phyloP scores from a whole-genome alignment of 1,140 invertebrate species.

The Contarinia nasturtii region DNA sequence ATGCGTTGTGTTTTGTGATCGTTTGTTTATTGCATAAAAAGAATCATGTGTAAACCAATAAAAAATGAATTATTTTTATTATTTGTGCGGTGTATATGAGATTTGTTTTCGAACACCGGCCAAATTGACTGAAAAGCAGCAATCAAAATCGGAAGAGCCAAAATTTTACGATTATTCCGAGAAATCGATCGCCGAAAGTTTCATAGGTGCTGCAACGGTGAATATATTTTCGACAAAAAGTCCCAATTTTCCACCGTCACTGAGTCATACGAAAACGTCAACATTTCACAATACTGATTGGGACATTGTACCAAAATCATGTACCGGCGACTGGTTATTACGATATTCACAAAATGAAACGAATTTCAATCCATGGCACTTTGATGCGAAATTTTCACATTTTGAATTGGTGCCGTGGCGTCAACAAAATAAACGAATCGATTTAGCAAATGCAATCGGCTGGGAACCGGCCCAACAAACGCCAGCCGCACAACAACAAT shows the following conservation, averaged over 20 bases:
- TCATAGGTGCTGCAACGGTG: neutral
- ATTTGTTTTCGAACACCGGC: too few species aligned
- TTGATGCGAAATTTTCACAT: conserved; percentile 9
- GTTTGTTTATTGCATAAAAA: too few species aligned
- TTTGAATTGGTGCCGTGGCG: conserved; percentile 22
- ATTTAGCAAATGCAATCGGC: conserved; percentile 7
- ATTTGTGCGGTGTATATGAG: neutral
- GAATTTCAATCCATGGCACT: conserved; percentile 17
- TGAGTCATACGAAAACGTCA: neutral
- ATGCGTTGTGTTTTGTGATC: too few species aligned
- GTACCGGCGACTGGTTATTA: conserved; percentile 5
- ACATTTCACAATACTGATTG: neutral
- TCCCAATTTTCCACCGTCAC: neutral
- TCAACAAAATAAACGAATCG: conserved; percentile 6
- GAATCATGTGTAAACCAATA: neutral
- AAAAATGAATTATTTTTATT: conserved; percentile 1
- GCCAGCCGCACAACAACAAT: neutral
- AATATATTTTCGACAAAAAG: neutral
- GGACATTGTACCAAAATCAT: conserved; percentile 1
- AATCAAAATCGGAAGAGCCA: too few species aligned
- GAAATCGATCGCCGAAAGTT: too few species aligned
- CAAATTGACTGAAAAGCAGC: too few species aligned
- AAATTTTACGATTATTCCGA: too few species aligned
- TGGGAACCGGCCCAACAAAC: neutral
- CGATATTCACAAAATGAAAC: conserved; percentile 11